Percentiles rank a stretch among this genome's conserved stretches.
phyloP scores from a whole-genome alignment of 1,140 invertebrate species.

The Leguminivora glycinivorella region DNA sequence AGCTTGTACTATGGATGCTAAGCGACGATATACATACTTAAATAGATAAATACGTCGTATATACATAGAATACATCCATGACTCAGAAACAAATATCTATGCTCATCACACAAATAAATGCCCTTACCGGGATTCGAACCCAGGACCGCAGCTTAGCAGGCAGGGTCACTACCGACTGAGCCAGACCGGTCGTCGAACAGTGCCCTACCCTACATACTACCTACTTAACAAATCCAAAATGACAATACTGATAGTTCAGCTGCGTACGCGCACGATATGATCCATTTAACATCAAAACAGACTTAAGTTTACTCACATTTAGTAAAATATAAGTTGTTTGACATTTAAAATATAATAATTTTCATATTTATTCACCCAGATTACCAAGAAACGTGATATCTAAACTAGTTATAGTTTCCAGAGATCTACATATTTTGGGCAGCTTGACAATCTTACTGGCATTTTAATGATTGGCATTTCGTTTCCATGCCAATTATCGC shows the following conservation, averaged over 20 bases:
- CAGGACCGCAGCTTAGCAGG: too few relatives aligned
- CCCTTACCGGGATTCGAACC: too few relatives aligned
- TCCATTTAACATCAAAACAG: background rate
- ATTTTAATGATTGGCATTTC: conserved; percentile 23
- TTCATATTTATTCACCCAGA: background rate
- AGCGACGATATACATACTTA: too few relatives aligned
- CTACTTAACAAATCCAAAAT: background rate
- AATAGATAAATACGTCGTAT: too few relatives aligned
- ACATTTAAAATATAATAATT: background rate
- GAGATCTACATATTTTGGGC: background rate
- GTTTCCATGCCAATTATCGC: conserved; percentile 36
- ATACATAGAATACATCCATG: too few relatives aligned
- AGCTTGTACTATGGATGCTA: too few relatives aligned
- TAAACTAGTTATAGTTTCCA: background rate
- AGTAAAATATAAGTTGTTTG: background rate
- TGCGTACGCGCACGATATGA: background rate
- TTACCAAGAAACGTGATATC: background rate
- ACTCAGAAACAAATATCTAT: too few relatives aligned
- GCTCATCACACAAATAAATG: too few relatives aligned
- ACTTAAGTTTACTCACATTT: background rate
- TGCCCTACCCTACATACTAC: background rate
- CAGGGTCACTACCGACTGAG: too few relatives aligned
- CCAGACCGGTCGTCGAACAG: too few relatives aligned
- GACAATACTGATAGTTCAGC: background rate
- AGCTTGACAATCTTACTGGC: conserved; percentile 1